phyloP scores from a whole-genome alignment of 2,113 vertebrate genomes.

The Ageneiosus marmoratus region DNA sequence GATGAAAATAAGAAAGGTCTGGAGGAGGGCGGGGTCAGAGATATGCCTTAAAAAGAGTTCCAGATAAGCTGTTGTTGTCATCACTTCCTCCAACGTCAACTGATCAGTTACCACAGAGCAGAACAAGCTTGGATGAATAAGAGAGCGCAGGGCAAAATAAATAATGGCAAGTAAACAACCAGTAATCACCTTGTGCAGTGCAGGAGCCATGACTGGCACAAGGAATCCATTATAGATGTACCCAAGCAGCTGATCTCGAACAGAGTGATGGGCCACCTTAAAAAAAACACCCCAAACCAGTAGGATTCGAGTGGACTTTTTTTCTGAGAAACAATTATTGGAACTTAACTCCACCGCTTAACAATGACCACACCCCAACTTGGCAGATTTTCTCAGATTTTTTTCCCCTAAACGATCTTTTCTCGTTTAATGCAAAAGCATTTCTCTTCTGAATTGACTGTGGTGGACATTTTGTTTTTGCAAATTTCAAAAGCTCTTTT shows the following conservation, averaged over 20 bases:
- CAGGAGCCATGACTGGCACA: slow-evolving; percentile 93
- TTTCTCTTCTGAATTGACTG: background rate
- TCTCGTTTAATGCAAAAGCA: background rate
- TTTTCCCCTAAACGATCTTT: background rate
- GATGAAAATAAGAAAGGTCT: slow-evolving; percentile 92
- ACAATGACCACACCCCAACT: background rate
- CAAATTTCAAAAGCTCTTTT: background rate
- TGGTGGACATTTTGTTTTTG: background rate
- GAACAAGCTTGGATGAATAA: slow-evolving; percentile 2
- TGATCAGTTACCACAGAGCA: slow-evolving; percentile 53
- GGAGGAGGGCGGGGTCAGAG: slow-evolving; percentile 85
- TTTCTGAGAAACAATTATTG: background rate
- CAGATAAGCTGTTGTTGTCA: slow-evolving; percentile 92
- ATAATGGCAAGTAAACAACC: too few relatives aligned
- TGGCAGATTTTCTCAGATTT: background rate
- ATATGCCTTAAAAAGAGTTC: slow-evolving; percentile 91
- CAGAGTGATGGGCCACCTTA: slow-evolving; percentile 88
- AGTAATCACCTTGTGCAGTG: slow-evolving; percentile 87
- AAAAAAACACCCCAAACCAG: slow-evolving; percentile 7
- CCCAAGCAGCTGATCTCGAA: slow-evolving; percentile 86
- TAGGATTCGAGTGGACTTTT: background rate
- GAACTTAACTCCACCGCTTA: background rate
- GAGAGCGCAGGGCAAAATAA: background rate
- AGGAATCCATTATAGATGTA: slow-evolving; percentile 98
- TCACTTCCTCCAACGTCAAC: slow-evolving; percentile 94